Evolutionary conservation across 2,888 invertebrate genomes (phyloP).

Genomic region (Athalia rosae): DNA sequence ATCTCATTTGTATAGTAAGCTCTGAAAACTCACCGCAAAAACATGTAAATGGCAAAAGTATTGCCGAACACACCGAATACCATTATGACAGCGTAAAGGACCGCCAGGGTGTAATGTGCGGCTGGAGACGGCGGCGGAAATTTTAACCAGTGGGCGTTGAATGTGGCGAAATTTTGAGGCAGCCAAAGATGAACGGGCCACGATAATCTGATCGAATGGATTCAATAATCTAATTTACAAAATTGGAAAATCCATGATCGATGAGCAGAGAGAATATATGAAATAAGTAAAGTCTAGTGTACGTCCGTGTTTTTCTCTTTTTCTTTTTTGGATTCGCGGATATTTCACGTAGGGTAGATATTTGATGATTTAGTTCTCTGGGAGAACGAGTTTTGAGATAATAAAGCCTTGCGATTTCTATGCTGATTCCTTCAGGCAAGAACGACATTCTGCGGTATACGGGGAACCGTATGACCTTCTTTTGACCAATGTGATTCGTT

Average conservation of each 20-base stretch:
- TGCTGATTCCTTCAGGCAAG: too few species aligned
- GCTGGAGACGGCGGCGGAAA: slow-evolving; percentile 79
- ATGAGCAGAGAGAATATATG: neutral
- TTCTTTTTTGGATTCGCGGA: neutral
- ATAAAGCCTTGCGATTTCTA: too few species aligned
- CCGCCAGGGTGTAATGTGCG: slow-evolving; percentile 78
- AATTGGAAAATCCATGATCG: neutral
- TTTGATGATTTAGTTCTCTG: neutral
- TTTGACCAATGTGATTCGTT: too few species aligned
- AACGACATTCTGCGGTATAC: too few species aligned
- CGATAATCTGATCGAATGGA: slow-evolving; percentile 22
- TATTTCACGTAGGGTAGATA: neutral
- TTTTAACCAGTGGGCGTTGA: slow-evolving; percentile 84
- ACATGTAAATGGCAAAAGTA: slow-evolving; percentile 83
- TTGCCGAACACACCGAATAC: slow-evolving; percentile 83
- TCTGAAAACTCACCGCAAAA: slow-evolving; percentile 78
- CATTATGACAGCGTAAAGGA: slow-evolving; percentile 79
- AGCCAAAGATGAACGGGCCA: slow-evolving; percentile 39
- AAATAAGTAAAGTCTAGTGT: too few species aligned
- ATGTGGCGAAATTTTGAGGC: slow-evolving; percentile 30
- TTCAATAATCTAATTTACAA: neutral
- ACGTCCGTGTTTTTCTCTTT: neutral
- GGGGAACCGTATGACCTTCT: too few species aligned
- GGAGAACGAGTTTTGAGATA: too few species aligned
- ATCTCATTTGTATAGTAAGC: slow-evolving; percentile 5